Percentiles rank a stretch among this genome's conserved stretches.
phyloP scores from a whole-genome alignment of 2,888 invertebrate genomes.

The Pristionchus mayeri region DNA sequence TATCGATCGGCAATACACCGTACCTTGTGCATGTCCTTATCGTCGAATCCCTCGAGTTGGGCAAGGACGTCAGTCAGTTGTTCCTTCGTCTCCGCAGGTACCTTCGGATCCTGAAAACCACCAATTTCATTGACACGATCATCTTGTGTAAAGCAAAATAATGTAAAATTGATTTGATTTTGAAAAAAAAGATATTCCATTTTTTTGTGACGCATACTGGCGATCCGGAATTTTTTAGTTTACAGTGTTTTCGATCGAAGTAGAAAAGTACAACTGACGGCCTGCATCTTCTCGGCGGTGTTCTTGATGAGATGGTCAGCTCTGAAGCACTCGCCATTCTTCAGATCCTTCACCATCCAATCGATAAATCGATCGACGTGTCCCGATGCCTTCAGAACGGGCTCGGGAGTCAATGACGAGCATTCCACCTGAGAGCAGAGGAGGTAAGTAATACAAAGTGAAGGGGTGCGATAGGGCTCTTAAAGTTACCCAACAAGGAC shows the following conservation, averaged over 20 bases:
- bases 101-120: constrained; percentile 85
- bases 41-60: constrained; percentile 79
- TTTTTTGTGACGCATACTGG: too few relatives aligned
- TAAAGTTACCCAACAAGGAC: too few relatives aligned
- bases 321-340: constrained; percentile 96
- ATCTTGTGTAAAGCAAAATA: too few relatives aligned
- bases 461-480: too few relatives aligned
- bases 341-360: constrained; percentile 97
- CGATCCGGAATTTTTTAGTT: too few relatives aligned
- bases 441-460: background rate
- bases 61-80: constrained; percentile 86
- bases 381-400: constrained; percentile 96
- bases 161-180: too few relatives aligned
- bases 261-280: constrained; percentile 50
- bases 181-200: too few relatives aligned
- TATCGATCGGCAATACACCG: background rate
- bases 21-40: constrained; percentile 72
- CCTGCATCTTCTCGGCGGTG: constrained; percentile 64
- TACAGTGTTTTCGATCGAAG: too few relatives aligned
- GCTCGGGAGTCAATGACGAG: constrained; percentile 95
- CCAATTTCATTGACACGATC: too few relatives aligned
- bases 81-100: constrained; percentile 83
- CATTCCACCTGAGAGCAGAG: constrained; percentile 86
- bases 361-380: constrained; percentile 99
- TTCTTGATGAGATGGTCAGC: constrained; percentile 95